Evolutionary conservation across 2,113 vertebrate genomes (phyloP).

Genomic region (Phaethon lepturus): DNA sequence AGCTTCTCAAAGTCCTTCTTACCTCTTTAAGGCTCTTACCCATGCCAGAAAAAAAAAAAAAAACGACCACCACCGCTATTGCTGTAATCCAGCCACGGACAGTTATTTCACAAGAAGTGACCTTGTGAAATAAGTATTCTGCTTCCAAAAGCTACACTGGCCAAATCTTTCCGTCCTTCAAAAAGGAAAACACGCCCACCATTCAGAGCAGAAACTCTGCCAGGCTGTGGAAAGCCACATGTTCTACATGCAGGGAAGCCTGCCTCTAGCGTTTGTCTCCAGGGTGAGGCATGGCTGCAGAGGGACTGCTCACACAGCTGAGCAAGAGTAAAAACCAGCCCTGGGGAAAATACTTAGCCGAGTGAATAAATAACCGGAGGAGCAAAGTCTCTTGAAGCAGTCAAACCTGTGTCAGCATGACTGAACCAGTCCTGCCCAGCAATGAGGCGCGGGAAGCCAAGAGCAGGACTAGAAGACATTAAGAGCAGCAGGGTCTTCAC

Average conservation of each 20-base stretch:
- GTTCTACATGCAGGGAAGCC: not conserved
- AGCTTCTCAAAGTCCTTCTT: not conserved
- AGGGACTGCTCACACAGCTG: not conserved
- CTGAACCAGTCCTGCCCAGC: not conserved
- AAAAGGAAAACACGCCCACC: not conserved
- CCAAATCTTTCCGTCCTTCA: not conserved
- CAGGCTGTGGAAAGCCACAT: not conserved
- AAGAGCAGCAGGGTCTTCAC: not conserved
- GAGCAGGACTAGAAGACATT: not conserved
- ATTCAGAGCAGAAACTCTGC: not conserved
- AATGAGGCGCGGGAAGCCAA: not conserved
- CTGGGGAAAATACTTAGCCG: not conserved
- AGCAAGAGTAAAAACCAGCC: not conserved
- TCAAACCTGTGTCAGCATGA: not conserved
- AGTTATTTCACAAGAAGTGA: not conserved
- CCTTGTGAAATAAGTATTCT: not conserved
- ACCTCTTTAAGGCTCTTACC: not conserved
- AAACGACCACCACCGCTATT: not conserved
- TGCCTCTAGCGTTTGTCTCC: not conserved
- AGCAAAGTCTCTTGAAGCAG: constrained; percentile 3
- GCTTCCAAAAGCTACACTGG: not conserved
- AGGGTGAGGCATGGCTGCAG: not conserved
- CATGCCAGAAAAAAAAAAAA: not conserved
- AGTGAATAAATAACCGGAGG: not conserved
- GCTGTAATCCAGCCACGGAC: not conserved